Base-by-base conservation (phyloP, 1,140 invertebrate species). In the Ceratina calcarata region DNA sequence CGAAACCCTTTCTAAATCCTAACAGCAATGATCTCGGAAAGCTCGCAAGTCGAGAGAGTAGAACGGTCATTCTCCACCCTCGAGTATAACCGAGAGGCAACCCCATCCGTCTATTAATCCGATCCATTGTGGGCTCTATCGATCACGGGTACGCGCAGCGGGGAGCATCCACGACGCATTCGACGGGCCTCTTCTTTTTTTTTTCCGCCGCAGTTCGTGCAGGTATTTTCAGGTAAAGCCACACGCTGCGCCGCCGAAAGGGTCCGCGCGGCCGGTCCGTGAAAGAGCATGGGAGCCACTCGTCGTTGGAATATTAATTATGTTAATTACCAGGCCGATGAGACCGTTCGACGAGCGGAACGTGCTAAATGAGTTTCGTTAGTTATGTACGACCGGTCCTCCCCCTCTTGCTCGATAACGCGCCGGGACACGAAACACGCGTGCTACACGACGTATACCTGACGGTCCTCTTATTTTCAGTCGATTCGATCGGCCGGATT, bases 71-170 rank as follows among this genome's bases (percentile, higher is more conserved):
- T 62, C 18, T n/a, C 45, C 37, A 6, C 37, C 37, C 37, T 45
- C 37, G 37, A 45, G 37, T 45, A 45, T 3, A 45, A 45, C 37
- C 37, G 62, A 80, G 20, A 55, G 68, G 78, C 81, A 78, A 80
- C 80, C 78, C 83, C 79, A 87, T 88, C 82, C 78, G 84, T 89
- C 88, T 85, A 86, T 90, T 90, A 90, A 90, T 86, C 85, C 83
- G 83, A 88, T 80, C 85, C 87, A 88, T 85, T 81, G 81, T 85
- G 77, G 55, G 73, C 67, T 55, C 82, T 86, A 90, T 90, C 89
- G 88, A 91, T 90, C 85, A 89, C 86, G 78, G 78, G 66, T 69
- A 80, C 16, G 64, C 83, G 67, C 82, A 62, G 78, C 53, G 71
- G 80, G 79, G 80, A 75, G 60, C 69, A 79, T 71, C 73, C 75